A percentile compares a stretch with the other conserved stretches of the same genome.
These are phyloP conservation scores for Drosophila setosimentum DNA, from an alignment of 2,888 invertebrate species.

Conservation along the genomic window DNA sequence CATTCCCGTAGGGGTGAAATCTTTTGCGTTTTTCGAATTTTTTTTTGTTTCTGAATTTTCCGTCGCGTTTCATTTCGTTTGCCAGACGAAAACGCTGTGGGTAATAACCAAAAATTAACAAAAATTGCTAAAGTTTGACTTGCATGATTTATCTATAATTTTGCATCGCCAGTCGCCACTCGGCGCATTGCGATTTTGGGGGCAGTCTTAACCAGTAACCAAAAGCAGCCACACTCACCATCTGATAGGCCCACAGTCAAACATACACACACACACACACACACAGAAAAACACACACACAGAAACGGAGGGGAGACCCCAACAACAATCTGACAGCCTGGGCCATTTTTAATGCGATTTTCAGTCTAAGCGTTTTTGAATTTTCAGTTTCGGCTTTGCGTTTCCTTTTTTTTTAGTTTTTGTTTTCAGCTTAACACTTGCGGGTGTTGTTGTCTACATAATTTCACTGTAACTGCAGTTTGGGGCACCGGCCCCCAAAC, in stretches of 20 bases:
- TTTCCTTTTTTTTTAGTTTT: slow-evolving; percentile 46
- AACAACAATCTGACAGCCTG: slow-evolving; percentile 64
- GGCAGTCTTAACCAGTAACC: slow-evolving; percentile 25
- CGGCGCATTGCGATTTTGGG: slow-evolving; percentile 32
- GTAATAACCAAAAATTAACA: slow-evolving; percentile 82
- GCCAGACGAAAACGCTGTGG: slow-evolving; percentile 67
- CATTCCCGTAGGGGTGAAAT: slow-evolving; percentile 82
- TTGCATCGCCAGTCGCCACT: slow-evolving; percentile 73
- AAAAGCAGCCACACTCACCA: slow-evolving; percentile 66
- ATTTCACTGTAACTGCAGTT: slow-evolving; percentile 49
- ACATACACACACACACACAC: slow-evolving; percentile 55
- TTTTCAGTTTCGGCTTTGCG: slow-evolving; percentile 47
- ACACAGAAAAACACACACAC: background rate
- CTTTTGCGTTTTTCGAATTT: slow-evolving; percentile 53
- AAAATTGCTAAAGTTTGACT: slow-evolving; percentile 82
- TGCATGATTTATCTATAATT: slow-evolving; percentile 82
- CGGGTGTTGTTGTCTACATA: slow-evolving; percentile 81
- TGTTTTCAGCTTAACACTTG: slow-evolving; percentile 80
- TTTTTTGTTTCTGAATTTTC: slow-evolving; percentile 25
- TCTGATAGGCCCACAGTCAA: slow-evolving; percentile 73
- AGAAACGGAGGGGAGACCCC: slow-evolving; percentile 14
- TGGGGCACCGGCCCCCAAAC: slow-evolving; percentile 36
- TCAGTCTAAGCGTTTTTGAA: slow-evolving; percentile 61
- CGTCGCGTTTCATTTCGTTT: slow-evolving; percentile 57
- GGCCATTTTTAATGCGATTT: slow-evolving; percentile 79